These are phyloP conservation scores for Pectinophora gossypiella DNA, from an alignment of 1,140 invertebrate genomes.

Conservation along the genomic window DNA sequence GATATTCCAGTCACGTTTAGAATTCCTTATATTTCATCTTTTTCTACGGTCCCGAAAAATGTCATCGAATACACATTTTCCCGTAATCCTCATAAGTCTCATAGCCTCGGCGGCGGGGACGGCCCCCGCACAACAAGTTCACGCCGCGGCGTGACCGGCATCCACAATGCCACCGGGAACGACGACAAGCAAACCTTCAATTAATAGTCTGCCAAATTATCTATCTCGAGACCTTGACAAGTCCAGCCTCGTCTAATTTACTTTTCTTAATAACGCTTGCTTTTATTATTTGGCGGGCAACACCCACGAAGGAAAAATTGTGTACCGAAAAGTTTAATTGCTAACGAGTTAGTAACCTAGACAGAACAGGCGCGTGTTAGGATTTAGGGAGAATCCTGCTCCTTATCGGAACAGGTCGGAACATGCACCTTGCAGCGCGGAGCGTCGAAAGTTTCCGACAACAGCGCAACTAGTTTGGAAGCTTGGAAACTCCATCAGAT, in stretches of 20 bases:
- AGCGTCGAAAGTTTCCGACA: slow-evolving; percentile 58
- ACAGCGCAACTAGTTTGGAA: slow-evolving; percentile 69
- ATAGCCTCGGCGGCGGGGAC: slow-evolving; percentile 46
- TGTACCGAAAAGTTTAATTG: slow-evolving; percentile 36
- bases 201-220: slow-evolving; percentile 30
- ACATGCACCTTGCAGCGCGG: slow-evolving; percentile 61
- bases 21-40: slow-evolving; percentile 75
- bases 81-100: slow-evolving; percentile 73
- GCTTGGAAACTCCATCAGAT: slow-evolving; percentile 69
- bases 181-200: slow-evolving; percentile 22
- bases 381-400: slow-evolving; percentile 55
- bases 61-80: slow-evolving; percentile 75
- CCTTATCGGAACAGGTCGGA: slow-evolving; percentile 61
- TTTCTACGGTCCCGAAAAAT: slow-evolving; percentile 72
- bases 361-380: slow-evolving; percentile 42
- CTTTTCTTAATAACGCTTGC: too few species aligned
- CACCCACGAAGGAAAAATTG: background rate
- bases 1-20: slow-evolving; percentile 68
- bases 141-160: slow-evolving; percentile 53
- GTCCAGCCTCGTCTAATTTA: too few species aligned
- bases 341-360: slow-evolving; percentile 22
- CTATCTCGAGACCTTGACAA: slow-evolving; percentile 13
- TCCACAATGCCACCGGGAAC: slow-evolving; percentile 26
- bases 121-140: slow-evolving; percentile 38
- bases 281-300: too few species aligned